Evolutionary conservation across 2,113 vertebrate genomes (phyloP), one percentile per base, ranked within the genome.

Genomic region (Podilymbus podiceps): DNA sequence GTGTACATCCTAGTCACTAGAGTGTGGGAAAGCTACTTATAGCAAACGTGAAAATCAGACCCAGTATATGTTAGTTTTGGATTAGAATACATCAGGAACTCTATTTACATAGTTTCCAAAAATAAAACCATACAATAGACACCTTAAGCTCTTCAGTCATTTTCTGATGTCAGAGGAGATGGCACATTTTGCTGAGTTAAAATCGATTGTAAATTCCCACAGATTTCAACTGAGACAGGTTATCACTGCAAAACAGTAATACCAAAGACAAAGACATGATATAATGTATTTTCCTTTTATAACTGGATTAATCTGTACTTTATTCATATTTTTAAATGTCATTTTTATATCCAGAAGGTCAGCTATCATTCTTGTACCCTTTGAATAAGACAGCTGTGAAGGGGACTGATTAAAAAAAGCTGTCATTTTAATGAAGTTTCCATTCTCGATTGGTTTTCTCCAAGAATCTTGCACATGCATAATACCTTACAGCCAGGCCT

Each of bases 341-440:
- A 88, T 89, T 95, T 93, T 78, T 94, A 20, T 84, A 90, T 78
- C 21, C 50, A 95, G 79, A 93, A 96, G 88, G 92, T 92, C 93
- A 94, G 60, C 53, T 86, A 56, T 95, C 83, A 92, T 95, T 88
- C 72, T 88, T 19, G 0, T 83, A 90, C 44, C 82, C 82, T 96
- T 92, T 93, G 72, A 94, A 67, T 74, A 86, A 86, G 88, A 86
- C 88, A 94, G 68, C 52, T 92, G 47, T 93, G 93, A 96, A 93
- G 50, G 58, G 19, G 15, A 86, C 55, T 73, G 78, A 88, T 96
- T 64, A 53, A 83, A 72, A 93, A 94, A 88, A 30, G 21, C 68
- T 86, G 88, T 92, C 47, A 78, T 92, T 96, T 97, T 96, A 96
- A 97, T 93, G 89, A 95, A 77, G 67, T 84, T 90, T 95, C 82